Evolutionary conservation across 1,140 invertebrate genomes (phyloP), one percentile per base, ranked within the genome.

Genomic region (Archivesica marissinica): DNA sequence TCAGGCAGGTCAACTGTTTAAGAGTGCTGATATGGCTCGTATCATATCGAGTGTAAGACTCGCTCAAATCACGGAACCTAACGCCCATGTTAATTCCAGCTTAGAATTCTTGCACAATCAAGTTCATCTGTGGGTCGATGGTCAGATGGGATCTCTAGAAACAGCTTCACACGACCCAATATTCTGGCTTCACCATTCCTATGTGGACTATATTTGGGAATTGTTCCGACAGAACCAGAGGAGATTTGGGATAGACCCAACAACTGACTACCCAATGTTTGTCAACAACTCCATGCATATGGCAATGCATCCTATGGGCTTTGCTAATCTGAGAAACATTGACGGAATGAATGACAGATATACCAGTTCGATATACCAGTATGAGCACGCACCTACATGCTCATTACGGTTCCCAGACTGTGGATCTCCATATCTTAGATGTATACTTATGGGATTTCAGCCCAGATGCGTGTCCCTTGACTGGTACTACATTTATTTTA

Each of bases 111-210:
- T 90, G 23, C 92, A 93, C 50, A 91, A 89, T 30, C 79, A 85
- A 9, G 75, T 87, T n/a, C 92, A 93, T 84, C 52, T 89, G 15
- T 92, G 82, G 61, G 70, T 92, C 33, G 92, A 92, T 33, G 92
- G 92, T 2, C 79, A 89, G 59, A 92, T 93, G 91, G 88, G 76
- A 11, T 75, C 82, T 38, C 59, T 93, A 28, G 86, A 90, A 25
- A 93, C 91, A 0, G 89, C 92, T 2, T 80, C 93, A 56, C 92
- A 91, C 54, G 94, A 94, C 86, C 91, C 91, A 0, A 87, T 93
- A 39, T 94, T 94, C 86, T 94, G 92, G 87, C 70, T 94, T 84
- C 93, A 94, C 82, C 94, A 94, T 86, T 80, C 89, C n/a, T 94
- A 92, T 81, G 88, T 94, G 25, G 93, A 94, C 83, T 89, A 90